A percentile compares a stretch with the other conserved stretches of the same genome.
phyloP scores from a whole-genome alignment of 2,888 invertebrate genomes.

The Latheticus oryzae region DNA sequence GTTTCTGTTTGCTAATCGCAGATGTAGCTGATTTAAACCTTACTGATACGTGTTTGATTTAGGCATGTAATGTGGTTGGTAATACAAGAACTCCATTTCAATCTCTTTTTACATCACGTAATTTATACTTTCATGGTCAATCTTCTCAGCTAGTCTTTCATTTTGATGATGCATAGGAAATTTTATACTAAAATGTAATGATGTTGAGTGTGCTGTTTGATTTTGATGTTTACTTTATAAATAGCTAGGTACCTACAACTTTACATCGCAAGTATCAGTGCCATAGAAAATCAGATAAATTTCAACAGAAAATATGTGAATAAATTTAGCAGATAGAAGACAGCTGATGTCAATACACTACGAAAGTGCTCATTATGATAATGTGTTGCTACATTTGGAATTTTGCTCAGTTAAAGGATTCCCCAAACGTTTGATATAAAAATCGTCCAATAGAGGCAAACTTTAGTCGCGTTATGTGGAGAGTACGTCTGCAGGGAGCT shows the following conservation, averaged over 20 bases:
- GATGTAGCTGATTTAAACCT: slow-evolving; percentile 60
- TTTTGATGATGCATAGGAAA: slow-evolving; percentile 16
- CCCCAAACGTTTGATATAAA: slow-evolving; percentile 45
- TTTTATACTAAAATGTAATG: slow-evolving; percentile 16
- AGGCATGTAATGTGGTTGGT: slow-evolving; percentile 52
- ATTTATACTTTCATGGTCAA: slow-evolving; percentile 9
- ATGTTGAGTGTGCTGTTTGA: slow-evolving; percentile 28
- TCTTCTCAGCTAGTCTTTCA: neutral
- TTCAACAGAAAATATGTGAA: too few species aligned
- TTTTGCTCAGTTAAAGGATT: slow-evolving; percentile 34
- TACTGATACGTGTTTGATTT: slow-evolving; percentile 51
- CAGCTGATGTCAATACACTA: too few species aligned
- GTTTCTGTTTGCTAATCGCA: slow-evolving; percentile 66
- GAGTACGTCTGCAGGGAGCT: slow-evolving; percentile 50
- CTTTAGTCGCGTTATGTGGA: slow-evolving; percentile 50
- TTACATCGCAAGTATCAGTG: too few species aligned
- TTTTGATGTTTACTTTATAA: slow-evolving; percentile 35
- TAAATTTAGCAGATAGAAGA: too few species aligned
- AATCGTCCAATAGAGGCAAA: slow-evolving; percentile 53
- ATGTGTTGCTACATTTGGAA: slow-evolving; percentile 22
- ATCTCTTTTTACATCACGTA: slow-evolving; percentile 26
- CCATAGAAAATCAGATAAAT: too few species aligned
- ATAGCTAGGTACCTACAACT: too few species aligned
- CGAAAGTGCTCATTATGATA: slow-evolving; percentile 28
- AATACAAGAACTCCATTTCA: slow-evolving; percentile 42